Evolutionary conservation across 2,797 vertebrate species (phyloP).

Genomic region (Numenius phaeopus): DNA sequence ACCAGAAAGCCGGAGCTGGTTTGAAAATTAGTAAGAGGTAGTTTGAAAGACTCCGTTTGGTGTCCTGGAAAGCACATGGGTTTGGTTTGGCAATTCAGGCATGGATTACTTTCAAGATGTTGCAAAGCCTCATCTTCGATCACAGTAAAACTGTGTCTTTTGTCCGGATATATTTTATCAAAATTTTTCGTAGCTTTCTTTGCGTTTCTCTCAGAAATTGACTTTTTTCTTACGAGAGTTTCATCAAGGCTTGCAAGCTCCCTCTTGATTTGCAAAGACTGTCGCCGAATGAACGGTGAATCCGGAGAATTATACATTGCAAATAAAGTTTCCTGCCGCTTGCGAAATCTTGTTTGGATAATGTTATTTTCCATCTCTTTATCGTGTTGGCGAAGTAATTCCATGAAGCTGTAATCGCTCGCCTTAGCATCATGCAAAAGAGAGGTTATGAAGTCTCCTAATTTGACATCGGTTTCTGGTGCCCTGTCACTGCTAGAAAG

Average conservation of each 20-base stretch:
- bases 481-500: constrained; percentile 74
- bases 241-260: constrained; percentile 87
- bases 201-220: constrained; percentile 77
- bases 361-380: constrained; percentile 86
- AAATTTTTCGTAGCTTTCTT: constrained; percentile 70
- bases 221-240: constrained; percentile 80
- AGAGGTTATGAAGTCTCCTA: constrained; percentile 91
- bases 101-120: constrained; percentile 60
- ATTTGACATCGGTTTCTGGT: constrained; percentile 82
- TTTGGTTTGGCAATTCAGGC: constrained; percentile 55
- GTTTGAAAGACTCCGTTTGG: constrained; percentile 64
- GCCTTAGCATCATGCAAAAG: constrained; percentile 88
- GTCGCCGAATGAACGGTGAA: constrained; percentile 84
- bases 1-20: constrained; percentile 70
- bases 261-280: constrained; percentile 90
- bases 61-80: constrained; percentile 56
- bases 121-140: constrained; percentile 62
- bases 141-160: constrained; percentile 61
- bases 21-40: constrained; percentile 75
- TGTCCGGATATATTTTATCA: constrained; percentile 51
- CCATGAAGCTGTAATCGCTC: constrained; percentile 91
- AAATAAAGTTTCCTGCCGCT: constrained; percentile 86
- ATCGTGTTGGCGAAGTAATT: constrained; percentile 88
- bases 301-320: constrained; percentile 84
- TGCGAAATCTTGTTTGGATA: constrained; percentile 89